Evolutionary conservation across 1,140 invertebrate genomes (phyloP), one percentile per base, ranked within the genome.

Genomic region (Metopolophium dirhodum): DNA sequence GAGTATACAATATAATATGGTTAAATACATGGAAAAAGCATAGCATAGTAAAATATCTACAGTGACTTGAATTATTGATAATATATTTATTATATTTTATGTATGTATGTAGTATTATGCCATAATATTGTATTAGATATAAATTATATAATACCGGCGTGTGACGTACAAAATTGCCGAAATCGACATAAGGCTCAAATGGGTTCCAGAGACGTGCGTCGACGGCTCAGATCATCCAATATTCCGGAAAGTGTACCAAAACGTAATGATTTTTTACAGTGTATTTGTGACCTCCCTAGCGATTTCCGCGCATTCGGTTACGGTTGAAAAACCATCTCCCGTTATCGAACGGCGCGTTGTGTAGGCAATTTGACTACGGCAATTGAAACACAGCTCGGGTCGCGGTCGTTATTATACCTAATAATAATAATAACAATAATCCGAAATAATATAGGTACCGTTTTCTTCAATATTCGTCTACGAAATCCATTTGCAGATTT

Each of bases 1-100:
- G 0, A 68, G 0, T 14, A 68, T 7, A 47, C 7, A 8, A 47
- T n/a, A 68, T 0, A 11, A 68, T 0, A 11, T 68, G 0, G 61
- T 68, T n/a, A 26, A 11, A 61, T 8, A 61, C 45, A 41, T 1
- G 30, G 9, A 61, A 61, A 61, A 61, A 61, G 4, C 8, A 30
- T n/a, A n/a, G 3, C 26, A 68, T n/a, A 68, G 4, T 4, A 3
- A 30, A 68, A 54, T 22, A 54, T 54, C 51, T 22, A 7, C 0
- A 54, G 51, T 54, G 51, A 54, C 51, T 54, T 22, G 51, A 54
- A 54, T 22, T 22, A 7, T 54, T 54, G 6, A 54, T 54, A 54
- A 23, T 54, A 54, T 54, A 51, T 51, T 51, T 51, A 20, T 3
- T 51, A 51, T 51, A 51, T 18, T 47, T 8, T 47, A 47, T 9